These are phyloP conservation scores for Todus mexicanus DNA, from an alignment of 2,797 vertebrate genomes.

Conservation along the genomic window DNA sequence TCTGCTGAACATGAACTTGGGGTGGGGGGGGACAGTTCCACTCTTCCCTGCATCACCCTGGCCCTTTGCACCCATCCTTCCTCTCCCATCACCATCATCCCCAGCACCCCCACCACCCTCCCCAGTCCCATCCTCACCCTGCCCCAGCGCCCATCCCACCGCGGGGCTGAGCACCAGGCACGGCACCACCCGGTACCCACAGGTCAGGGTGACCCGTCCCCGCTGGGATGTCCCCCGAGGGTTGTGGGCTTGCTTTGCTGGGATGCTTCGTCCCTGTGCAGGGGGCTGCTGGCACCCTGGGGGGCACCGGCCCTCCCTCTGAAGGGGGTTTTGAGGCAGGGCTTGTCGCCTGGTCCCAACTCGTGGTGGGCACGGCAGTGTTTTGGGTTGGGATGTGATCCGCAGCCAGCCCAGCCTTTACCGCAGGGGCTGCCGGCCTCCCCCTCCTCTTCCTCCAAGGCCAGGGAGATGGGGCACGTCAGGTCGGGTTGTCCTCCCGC, in stretches of 20 bases:
- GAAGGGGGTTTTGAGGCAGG: background rate
- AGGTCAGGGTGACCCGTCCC: background rate
- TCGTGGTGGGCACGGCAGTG: background rate
- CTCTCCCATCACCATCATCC: background rate
- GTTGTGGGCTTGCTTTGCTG: background rate
- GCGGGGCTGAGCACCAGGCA: background rate
- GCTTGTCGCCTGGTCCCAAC: background rate
- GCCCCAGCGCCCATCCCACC: rapidly evolving
- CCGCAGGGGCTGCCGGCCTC: background rate
- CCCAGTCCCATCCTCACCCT: background rate
- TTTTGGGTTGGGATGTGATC: background rate
- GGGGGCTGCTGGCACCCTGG: background rate
- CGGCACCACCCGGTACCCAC: rapidly evolving
- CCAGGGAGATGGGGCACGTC: background rate
- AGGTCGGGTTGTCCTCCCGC: background rate
- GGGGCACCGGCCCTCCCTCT: background rate
- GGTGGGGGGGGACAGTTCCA: slow-evolving; percentile 5
- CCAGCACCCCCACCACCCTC: background rate
- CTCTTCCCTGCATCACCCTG: slow-evolving; percentile 9
- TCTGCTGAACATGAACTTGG: slow-evolving; percentile 88
- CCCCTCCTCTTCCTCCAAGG: background rate
- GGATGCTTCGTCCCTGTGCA: background rate
- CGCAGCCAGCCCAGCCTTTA: background rate
- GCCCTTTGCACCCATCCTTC: background rate
- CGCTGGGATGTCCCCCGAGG: background rate